phyloP scores from a whole-genome alignment of 1,140 invertebrate genomes.

The Cephus cinctus region DNA sequence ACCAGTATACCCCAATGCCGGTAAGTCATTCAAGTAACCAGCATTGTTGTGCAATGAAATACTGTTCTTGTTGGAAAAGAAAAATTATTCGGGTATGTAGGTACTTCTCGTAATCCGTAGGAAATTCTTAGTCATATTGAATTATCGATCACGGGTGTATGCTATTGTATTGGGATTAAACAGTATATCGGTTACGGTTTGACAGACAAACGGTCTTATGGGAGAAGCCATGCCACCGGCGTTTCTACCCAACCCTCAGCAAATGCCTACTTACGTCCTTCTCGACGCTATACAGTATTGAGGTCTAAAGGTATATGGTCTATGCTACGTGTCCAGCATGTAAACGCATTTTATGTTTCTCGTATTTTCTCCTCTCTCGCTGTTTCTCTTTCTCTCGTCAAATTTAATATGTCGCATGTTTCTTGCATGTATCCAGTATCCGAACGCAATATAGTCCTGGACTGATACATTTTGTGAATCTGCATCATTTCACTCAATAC shows the following conservation, averaged over 20 bases:
- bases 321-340: conserved; percentile 39
- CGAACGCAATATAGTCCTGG: too few relatives aligned
- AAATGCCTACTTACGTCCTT: conserved; percentile 58
- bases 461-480: too few relatives aligned
- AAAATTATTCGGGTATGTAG: too few relatives aligned
- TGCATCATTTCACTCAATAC: too few relatives aligned
- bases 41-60: too few relatives aligned
- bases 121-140: too few relatives aligned
- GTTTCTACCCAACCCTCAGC: conserved; percentile 56
- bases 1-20: conserved; percentile 53
- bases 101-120: too few relatives aligned
- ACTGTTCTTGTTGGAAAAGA: too few relatives aligned
- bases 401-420: background rate
- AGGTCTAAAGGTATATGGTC: conserved; percentile 55
- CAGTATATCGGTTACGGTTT: conserved; percentile 52
- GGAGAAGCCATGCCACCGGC: conserved; percentile 57
- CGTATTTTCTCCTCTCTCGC: conserved; percentile 24
- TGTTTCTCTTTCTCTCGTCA: conserved; percentile 15
- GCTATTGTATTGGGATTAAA: too few relatives aligned
- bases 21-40: conserved; percentile 48
- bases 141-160: too few relatives aligned
- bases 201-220: conserved; percentile 57
- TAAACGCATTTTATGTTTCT: conserved; percentile 20
- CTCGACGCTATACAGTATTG: conserved; percentile 59
- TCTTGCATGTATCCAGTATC: conserved; percentile 6